Conservation (phyloP, 2,113 vertebrate genomes). For the Andinoacara biseriatus region DNA sequence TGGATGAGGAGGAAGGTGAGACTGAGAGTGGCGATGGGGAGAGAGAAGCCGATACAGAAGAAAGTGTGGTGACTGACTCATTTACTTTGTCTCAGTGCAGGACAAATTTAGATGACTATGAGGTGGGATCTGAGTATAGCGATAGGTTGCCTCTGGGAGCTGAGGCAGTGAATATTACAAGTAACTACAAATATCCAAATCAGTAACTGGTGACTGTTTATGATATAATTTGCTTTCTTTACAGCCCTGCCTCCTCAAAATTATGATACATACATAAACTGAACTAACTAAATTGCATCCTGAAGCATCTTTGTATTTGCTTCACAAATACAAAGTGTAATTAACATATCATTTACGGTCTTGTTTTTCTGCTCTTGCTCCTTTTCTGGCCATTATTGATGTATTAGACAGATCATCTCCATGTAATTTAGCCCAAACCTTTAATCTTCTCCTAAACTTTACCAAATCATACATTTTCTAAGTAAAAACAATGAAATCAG, state of each 20-base stretch:
- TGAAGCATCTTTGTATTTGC: neutral
- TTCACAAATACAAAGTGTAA: neutral
- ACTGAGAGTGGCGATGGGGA: slow-evolving; percentile 69
- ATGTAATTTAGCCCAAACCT: neutral
- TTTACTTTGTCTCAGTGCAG: slow-evolving; percentile 85
- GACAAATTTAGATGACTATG: slow-evolving; percentile 87
- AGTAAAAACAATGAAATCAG: neutral
- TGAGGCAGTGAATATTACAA: slow-evolving; percentile 89
- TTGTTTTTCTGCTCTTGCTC: neutral
- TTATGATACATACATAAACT: neutral
- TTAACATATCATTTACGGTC: neutral
- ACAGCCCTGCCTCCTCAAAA: neutral
- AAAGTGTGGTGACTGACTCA: slow-evolving; percentile 84
- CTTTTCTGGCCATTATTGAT: neutral
- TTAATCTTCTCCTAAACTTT: neutral
- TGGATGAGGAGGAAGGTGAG: slow-evolving; percentile 71
- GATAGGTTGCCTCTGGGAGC: slow-evolving; percentile 92
- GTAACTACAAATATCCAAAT: slow-evolving; percentile 87
- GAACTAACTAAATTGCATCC: neutral
- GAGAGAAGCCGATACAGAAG: slow-evolving; percentile 79
- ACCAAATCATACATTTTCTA: too few species aligned
- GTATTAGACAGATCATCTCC: neutral
- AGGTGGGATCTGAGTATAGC: slow-evolving; percentile 91
- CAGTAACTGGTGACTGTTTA: slow-evolving; percentile 68
- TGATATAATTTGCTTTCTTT: neutral